Evolutionary conservation across 2,888 invertebrate genomes (phyloP), one percentile per base, ranked within the genome.

Genomic region (Plutella xylostella): DNA sequence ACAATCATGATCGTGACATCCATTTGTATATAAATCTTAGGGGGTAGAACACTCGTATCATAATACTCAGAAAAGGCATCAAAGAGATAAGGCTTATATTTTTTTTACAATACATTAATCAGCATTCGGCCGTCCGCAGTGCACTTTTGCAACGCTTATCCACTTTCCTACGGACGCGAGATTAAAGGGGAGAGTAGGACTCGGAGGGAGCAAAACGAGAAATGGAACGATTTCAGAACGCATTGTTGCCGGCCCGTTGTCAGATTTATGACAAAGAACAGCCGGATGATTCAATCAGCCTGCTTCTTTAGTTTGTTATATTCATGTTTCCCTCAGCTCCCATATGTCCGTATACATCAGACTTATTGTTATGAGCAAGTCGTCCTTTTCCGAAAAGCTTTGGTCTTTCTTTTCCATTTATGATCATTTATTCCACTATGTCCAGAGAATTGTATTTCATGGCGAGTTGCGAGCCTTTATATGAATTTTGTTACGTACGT

Each of bases 181-280:
- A 82, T 82, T 83, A 82, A 80, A 82, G 79, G 77, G 78, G 78
- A 75, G 72, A 69, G 74, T 78, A 82, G n/a, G n/a, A n/a, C n/a
- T n/a, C n/a, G n/a, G n/a, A n/a, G n/a, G n/a, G n/a, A n/a, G 75
- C 82, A 83, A 83, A 83, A 82, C 80, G 82, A 80, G 82, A 80
- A 82, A 82, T 82, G 79, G 71, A 82, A 79, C 82, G 78, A 82
- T 82, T 82, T 80, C 77, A 76, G 77, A 69, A 72, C 75, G 79
- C 73, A 83, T 82, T 83, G 82, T 83, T 74, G 73, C 77, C 68
- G 62, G 73, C 69, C 77, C 78, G 79, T 75, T 74, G 78, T 75
- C 77, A 80, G 80, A 80, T 79, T 82, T 82, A 83, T 82, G 82
- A 82, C 82, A 83, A 82, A 82, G 82, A 79, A 76, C 76, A 68